phyloP scores from a whole-genome alignment of 2,113 vertebrate species.

The Cathartes aura region DNA sequence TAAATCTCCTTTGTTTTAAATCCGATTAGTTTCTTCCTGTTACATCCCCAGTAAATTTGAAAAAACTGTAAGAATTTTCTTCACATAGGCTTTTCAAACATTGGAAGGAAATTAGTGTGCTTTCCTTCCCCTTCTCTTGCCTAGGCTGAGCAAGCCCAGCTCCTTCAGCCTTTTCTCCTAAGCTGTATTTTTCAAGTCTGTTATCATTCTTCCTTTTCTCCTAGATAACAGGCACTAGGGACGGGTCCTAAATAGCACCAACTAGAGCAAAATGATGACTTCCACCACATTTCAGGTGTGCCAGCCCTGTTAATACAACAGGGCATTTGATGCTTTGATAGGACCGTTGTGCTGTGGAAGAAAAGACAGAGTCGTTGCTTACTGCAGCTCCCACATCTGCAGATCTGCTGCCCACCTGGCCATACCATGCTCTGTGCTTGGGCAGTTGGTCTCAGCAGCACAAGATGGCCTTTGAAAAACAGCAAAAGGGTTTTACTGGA shows the following conservation, averaged over 20 bases:
- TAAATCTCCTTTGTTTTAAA: neutral
- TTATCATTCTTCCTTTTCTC: neutral
- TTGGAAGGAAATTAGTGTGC: neutral
- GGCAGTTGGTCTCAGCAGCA: neutral
- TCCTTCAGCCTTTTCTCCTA: neutral
- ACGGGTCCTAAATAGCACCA: neutral
- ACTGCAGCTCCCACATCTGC: neutral
- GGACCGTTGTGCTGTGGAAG: neutral
- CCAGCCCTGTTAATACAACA: neutral
- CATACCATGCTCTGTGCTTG: neutral
- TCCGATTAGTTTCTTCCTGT: neutral
- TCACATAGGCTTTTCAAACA: neutral
- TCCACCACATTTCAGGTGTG: neutral
- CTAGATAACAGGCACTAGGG: neutral
- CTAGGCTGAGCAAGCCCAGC: neutral
- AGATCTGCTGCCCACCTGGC: neutral
- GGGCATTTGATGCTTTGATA: neutral
- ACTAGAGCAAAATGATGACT: neutral
- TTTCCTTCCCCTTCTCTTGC: neutral
- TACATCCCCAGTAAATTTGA: neutral
- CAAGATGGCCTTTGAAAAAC: constrained; percentile 5
- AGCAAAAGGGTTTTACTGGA: neutral
- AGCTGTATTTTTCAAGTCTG: neutral
- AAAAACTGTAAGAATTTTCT: neutral
- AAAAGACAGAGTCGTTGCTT: neutral